Evolutionary conservation across 2,113 vertebrate species (phyloP).

Genomic region (Gopherus flavomarginatus): DNA sequence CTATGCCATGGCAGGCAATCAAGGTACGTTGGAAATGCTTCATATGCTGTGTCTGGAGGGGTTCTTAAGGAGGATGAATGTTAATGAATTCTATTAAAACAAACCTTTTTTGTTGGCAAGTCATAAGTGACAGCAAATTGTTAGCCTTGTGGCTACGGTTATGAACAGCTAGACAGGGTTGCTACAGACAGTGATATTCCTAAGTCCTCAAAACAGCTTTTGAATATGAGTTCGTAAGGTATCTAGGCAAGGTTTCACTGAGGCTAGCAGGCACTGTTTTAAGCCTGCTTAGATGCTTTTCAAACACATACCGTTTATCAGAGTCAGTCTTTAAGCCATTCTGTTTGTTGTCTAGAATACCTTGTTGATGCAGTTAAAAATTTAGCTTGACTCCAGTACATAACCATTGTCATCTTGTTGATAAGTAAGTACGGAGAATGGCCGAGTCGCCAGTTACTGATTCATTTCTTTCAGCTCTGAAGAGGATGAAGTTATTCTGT

Average conservation of each 20-base stretch:
- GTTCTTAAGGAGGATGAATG: background rate
- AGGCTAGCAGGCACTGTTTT: background rate
- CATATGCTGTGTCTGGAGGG: no score
- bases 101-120: background rate
- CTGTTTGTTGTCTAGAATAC: background rate
- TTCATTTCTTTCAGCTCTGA: background rate
- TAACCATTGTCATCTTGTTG: background rate
- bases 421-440: background rate
- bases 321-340: background rate
- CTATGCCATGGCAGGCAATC: background rate
- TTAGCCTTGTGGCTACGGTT: background rate
- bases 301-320: background rate
- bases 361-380: background rate
- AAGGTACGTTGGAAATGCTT: background rate
- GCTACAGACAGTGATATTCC: background rate
- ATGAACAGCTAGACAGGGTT: background rate
- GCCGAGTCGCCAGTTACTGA: accelerated
- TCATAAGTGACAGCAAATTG: background rate
- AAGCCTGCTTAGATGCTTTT: background rate
- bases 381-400: background rate
- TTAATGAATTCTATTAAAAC: background rate
- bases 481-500: background rate
- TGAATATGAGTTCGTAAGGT: constrained; percentile 23
- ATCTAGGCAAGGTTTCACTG: constrained; percentile 19
- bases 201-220: background rate